phyloP scores from a whole-genome alignment of 2,888 invertebrate species.

The Pelosia muscerda region DNA sequence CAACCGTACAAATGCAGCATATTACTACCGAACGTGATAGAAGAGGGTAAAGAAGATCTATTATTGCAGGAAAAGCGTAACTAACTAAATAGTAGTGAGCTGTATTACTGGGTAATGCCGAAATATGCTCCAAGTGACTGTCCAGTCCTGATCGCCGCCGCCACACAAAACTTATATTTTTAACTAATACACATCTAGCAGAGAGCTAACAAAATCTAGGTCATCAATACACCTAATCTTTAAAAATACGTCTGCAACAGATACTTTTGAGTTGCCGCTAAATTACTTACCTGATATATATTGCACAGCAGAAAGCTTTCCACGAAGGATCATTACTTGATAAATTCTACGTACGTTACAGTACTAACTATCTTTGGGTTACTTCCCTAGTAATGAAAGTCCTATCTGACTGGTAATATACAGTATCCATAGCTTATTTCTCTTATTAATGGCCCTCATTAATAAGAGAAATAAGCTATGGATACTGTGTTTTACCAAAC shows the following conservation, averaged over 20 bases:
- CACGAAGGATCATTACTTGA: background rate
- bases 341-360: too few species aligned
- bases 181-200: background rate
- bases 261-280: background rate
- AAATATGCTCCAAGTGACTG: background rate
- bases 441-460: too few species aligned
- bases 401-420: background rate
- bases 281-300: background rate
- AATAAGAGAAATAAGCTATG: too few species aligned
- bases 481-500: background rate
- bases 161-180: background rate
- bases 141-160: background rate
- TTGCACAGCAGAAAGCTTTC: background rate
- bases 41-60: too few species aligned
- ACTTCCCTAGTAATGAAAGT: background rate
- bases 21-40: background rate
- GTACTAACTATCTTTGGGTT: too few species aligned
- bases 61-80: too few species aligned
- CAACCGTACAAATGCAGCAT: background rate
- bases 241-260: constrained; percentile 5
- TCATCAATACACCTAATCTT: constrained; percentile 9
- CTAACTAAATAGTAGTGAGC: background rate
- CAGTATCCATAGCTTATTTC: too few species aligned
- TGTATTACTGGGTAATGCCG: background rate
- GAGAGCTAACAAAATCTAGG: background rate